Evolutionary conservation across 2,888 invertebrate genomes (phyloP), one percentile per base, ranked within the genome.

Genomic region (Lypha dubia): DNA sequence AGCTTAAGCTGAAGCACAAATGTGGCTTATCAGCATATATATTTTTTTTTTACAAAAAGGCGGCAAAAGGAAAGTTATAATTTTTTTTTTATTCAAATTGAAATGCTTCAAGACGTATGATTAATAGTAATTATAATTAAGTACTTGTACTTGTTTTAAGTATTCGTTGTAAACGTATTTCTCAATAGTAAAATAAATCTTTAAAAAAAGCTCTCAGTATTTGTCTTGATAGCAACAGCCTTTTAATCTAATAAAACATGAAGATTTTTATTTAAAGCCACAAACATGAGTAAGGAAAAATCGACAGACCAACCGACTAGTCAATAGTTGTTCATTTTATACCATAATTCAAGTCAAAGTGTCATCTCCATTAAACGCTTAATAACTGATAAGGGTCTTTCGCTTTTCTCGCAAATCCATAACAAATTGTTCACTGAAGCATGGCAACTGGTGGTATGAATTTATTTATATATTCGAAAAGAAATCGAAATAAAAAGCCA

Each of bases 301-400:
- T n/a, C n/a, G n/a, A n/a, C n/a, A n/a, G 3, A 41, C n/a, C 35
- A 49, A 0, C 15, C 58, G 11, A 7, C 49, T 35, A 35, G 4
- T 38, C 22, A 65, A 71, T 22, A 58, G 46, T 35, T 41, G 15
- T 41, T 32, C 41, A 63, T 44, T 35, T 75, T 35, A 15, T 44
- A 17, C 58, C 67, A 80, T 84, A 80, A 75, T 62, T 84, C 71
- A 84, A 80, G 67, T 76, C 75, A 84, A 84, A 84, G 71, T 84
- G 84, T 80, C 76, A 84, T 77, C 67, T 76, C 71, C 73, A 77
- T 80, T 84, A 76, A 46, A 80, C 62, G 56, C 67, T 62, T 68
- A 80, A 76, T 56, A 68, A 51, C 65, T 84, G 80, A 84, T 63
- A 84, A 77, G 71, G 80, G 80, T 63, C 63, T 11, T n/a, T n/a